Evolutionary conservation across 2,888 invertebrate genomes (phyloP), one percentile per base, ranked within the genome.

Genomic region (Monopis laevigella): DNA sequence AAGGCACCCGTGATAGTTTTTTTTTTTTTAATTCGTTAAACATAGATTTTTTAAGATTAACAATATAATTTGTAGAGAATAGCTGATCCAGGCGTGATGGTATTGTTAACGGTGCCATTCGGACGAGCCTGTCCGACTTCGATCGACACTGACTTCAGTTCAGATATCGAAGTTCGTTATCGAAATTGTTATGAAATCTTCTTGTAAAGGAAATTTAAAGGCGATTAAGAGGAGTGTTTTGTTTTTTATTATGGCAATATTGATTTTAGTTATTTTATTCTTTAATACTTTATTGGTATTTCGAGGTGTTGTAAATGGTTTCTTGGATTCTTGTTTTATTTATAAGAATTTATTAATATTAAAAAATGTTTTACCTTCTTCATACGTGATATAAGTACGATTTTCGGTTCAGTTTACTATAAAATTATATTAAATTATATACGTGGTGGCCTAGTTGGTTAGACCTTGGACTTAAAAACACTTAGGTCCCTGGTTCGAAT

Each of bases 21-120:
- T n/a, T n/a, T n/a, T n/a, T n/a, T n/a, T n/a, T n/a, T n/a, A n/a
- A n/a, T n/a, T n/a, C n/a, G n/a, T n/a, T n/a, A n/a, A n/a, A n/a
- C n/a, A n/a, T n/a, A n/a, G n/a, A n/a, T n/a, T n/a, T n/a, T n/a
- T n/a, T n/a, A n/a, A n/a, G n/a, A n/a, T n/a, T n/a, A n/a, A n/a
- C 21, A 16, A 21, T 36, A 36, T 16, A 13, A 36, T 29, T 29
- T 34, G 36, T 36, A 36, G 36, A 36, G 36, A 36, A 36, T 36
- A 12, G 21, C 3, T 10, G 11, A 4, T 11, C 39, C 38, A 42
- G 40, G 41, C 42, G 44, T 46, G 46, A 46, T 46, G 44, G 46
- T 46, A 42, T 46, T 44, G 44, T 46, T 46, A 46, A 46, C 46
- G 36, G 36, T 21, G 36, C 36, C 36, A 13, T 36, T 21, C 36